These are phyloP conservation scores for Siphonodentalium dalli DNA, from an alignment of 2,888 invertebrate species.

Conservation along the genomic window DNA sequence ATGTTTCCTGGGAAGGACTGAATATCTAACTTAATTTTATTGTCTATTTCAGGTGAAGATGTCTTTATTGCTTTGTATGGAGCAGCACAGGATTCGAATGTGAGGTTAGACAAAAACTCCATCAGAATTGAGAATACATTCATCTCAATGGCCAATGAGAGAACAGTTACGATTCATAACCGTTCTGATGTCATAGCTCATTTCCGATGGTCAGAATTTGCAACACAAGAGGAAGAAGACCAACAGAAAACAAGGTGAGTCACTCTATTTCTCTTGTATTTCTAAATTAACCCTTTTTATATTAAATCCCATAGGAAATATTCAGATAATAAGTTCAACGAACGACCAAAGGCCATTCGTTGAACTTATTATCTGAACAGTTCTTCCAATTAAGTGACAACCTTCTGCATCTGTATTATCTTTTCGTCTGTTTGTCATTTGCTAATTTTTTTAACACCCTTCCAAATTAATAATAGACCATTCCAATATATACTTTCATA, in stretches of 20 bases:
- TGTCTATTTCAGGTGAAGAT: constrained; percentile 54
- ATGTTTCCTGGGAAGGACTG: too few relatives aligned
- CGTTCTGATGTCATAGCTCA: constrained; percentile 63
- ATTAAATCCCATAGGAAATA: too few relatives aligned
- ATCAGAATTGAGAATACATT: constrained; percentile 64
- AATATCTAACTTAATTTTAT: background rate
- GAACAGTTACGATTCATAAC: constrained; percentile 61
- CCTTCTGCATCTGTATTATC: too few relatives aligned
- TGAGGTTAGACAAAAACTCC: constrained; percentile 63
- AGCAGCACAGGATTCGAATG: constrained; percentile 61
- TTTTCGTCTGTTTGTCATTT: too few relatives aligned
- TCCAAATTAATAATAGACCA: too few relatives aligned
- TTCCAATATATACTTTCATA: too few relatives aligned
- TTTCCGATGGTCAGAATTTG: constrained; percentile 63
- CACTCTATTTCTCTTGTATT: background rate
- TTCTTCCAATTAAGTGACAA: too few relatives aligned
- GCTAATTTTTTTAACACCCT: too few relatives aligned
- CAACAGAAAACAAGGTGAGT: constrained; percentile 54
- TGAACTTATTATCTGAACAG: too few relatives aligned
- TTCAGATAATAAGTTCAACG: too few relatives aligned
- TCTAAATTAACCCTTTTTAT: too few relatives aligned
- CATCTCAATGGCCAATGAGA: constrained; percentile 64
- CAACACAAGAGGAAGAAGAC: constrained; percentile 63
- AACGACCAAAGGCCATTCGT: too few relatives aligned
- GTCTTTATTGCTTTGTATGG: constrained; percentile 61